These are phyloP conservation scores for Pipistrellus kuhlii DNA, from an alignment of 2,797 vertebrate species.

Conservation along the genomic window DNA sequence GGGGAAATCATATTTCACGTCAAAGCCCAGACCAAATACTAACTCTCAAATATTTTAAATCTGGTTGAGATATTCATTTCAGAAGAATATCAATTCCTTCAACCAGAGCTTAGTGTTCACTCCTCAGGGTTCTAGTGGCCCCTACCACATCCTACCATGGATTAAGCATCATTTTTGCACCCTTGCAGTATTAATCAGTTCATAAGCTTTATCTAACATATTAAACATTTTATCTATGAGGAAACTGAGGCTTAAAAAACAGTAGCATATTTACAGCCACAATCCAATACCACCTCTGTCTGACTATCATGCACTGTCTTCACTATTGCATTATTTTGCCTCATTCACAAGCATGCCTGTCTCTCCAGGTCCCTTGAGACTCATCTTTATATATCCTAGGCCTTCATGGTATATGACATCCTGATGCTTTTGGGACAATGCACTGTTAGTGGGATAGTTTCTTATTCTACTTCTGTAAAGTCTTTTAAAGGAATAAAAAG, in stretches of 20 bases:
- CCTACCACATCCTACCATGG: not conserved
- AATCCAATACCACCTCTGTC: not conserved
- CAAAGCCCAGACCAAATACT: not conserved
- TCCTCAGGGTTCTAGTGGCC: not conserved
- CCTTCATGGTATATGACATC: not conserved
- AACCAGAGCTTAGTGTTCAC: not conserved
- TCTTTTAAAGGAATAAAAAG: slow-evolving; percentile 1
- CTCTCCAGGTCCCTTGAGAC: not conserved
- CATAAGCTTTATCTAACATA: not conserved
- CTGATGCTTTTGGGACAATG: not conserved
- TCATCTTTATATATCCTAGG: not conserved
- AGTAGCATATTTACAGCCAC: not conserved
- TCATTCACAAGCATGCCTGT: not conserved
- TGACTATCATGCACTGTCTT: not conserved
- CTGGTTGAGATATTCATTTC: not conserved
- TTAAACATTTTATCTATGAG: not conserved
- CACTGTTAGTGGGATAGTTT: not conserved
- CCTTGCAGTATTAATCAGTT: not conserved
- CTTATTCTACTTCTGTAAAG: slow-evolving; percentile 47
- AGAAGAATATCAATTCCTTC: too few relatives aligned
- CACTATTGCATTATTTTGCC: not conserved
- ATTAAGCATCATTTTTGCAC: not conserved
- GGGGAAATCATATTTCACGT: not conserved
- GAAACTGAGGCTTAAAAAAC: not conserved
- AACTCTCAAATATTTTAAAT: not conserved